Conservation (phyloP, 2,888 invertebrate genomes). For the Orchesella flavescens region DNA sequence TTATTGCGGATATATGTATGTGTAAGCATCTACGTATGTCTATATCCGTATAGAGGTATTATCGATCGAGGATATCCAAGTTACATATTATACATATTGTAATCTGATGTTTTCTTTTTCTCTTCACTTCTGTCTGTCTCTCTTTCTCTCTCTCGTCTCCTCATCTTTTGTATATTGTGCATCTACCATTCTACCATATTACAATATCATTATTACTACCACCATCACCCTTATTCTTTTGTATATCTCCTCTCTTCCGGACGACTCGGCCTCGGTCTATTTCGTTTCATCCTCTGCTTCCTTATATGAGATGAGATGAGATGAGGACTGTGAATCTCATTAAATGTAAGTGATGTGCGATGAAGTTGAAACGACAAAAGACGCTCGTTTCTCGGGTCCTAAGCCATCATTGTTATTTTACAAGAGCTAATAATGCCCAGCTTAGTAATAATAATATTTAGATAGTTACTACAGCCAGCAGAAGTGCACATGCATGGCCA, state of each 20-base stretch:
- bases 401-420: conserved; percentile 2
- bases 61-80: conserved; percentile 1
- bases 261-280: conserved; percentile 44
- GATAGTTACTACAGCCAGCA: background rate
- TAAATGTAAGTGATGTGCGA: conserved; percentile 22
- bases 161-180: conserved; percentile 24
- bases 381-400: background rate
- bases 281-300: conserved; percentile 24
- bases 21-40: background rate
- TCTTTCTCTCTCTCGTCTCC: background rate
- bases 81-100: too few species aligned
- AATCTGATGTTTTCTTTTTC: conserved; percentile 24
- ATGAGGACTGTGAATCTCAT: conserved; percentile 2
- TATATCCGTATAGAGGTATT: background rate
- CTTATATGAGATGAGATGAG: background rate
- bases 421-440: background rate
- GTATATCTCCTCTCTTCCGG: conserved; percentile 27
- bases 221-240: conserved; percentile 15
- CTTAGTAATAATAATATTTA: background rate
- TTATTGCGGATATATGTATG: background rate
- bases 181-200: background rate
- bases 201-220: conserved; percentile 10
- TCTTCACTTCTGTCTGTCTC: background rate
- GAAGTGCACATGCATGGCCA: background rate
- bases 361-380: conserved; percentile 6